Evolutionary conservation across 2,113 vertebrate genomes (phyloP), one percentile per base, ranked within the genome.

Genomic region (Beaufortia kweichowensis): DNA sequence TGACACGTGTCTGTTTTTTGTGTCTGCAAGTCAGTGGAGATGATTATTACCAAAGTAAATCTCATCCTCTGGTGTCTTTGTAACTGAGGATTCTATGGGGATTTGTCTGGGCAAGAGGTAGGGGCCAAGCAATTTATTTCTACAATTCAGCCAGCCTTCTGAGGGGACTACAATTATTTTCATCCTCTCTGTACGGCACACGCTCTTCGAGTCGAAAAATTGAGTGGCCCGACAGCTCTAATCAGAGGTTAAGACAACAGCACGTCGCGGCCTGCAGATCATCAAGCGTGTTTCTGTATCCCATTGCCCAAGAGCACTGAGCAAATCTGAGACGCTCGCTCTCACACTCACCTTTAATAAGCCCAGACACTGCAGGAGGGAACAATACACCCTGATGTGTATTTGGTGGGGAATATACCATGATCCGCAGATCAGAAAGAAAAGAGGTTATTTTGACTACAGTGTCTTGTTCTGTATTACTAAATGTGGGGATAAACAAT

Each of bases 31-130:
- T 84, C 85, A 88, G 87, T 81, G 85, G 82, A 88, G 87, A 90
- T 88, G 83, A 90, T 91, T 89, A 91, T 91, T 88, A 90, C 85
- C 60, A 76, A 87, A 89, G 88, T 89, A 90, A 87, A 90, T 90
- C 65, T 73, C 84, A 83, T 81, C 84, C 83, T 86, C 84, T 68
- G 80, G 84, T 79, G 79, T 83, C 80, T 84, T 85, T 88, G 82
- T 81, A 89, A 87, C 86, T 85, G 81, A 83, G 84, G 83, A 77
- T 63, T 67, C 88, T 53, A 73, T 33, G 17, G 88, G 89, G 86
- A 86, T 72, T 78, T 82, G 82, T 87, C 85, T 87, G 81, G 86
- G 82, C 76, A 79, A 46, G 77, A 80, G 77, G 82, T 82, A 81
- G 82, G 84, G 79, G 78, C 80, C 82, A 77, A 85, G 87, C 88